Percentiles rank a stretch among this genome's conserved stretches.
phyloP scores from a whole-genome alignment of 2,113 vertebrate species.

The Nibea albiflora region DNA sequence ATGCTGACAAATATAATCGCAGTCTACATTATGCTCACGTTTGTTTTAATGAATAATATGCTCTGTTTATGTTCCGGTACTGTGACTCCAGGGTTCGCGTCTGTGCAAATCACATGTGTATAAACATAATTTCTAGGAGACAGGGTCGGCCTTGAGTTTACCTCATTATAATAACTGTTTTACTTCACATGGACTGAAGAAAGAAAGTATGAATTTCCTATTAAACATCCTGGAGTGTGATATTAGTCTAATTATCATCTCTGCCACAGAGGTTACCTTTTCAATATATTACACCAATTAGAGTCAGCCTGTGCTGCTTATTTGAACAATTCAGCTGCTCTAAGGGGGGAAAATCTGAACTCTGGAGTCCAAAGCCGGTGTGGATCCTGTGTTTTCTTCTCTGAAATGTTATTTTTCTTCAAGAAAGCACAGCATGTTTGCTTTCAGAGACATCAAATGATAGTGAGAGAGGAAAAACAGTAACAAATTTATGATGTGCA shows the following conservation, averaged over 20 bases:
- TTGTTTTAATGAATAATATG: too few species aligned
- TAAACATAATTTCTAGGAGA: background rate
- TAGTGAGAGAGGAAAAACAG: background rate
- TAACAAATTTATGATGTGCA: background rate
- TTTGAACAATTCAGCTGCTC: slow-evolving; percentile 41
- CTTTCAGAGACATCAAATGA: slow-evolving; percentile 2
- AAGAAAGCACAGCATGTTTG: background rate
- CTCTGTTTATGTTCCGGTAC: too few species aligned
- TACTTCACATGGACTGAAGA: background rate
- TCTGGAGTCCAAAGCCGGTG: slow-evolving; percentile 22
- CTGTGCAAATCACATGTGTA: background rate
- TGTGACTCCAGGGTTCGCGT: background rate
- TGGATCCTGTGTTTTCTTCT: background rate
- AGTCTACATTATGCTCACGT: background rate
- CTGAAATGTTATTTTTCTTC: background rate
- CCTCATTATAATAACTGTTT: background rate
- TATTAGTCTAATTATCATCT: slow-evolving; percentile 22
- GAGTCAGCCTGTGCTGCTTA: background rate
- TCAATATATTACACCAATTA: slow-evolving; percentile 11
- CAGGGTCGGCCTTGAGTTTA: background rate
- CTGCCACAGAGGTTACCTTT: background rate
- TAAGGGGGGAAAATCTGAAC: background rate
- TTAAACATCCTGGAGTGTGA: background rate
- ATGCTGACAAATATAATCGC: background rate
- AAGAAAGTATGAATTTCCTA: background rate